Percentiles rank a stretch among this genome's conserved stretches.
Conservation (phyloP, 2,113 vertebrate genomes). For the Misgurnus anguillicaudatus region DNA sequence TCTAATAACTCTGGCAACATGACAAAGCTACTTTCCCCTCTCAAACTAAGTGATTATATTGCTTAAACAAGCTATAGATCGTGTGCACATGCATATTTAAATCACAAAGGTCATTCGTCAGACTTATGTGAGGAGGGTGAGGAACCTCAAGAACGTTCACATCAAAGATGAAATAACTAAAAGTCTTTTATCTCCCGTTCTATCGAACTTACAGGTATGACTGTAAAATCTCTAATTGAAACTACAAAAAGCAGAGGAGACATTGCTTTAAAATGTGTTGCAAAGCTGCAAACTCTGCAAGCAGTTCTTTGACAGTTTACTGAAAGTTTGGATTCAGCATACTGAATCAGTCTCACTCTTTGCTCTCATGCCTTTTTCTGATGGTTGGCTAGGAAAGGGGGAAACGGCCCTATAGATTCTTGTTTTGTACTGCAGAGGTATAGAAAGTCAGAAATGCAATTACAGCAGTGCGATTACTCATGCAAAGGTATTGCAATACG, state of each 20-base stretch:
- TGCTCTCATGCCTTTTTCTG: neutral
- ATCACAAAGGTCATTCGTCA: neutral
- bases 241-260: neutral
- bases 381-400: neutral
- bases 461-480: constrained; percentile 1
- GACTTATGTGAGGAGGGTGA: neutral
- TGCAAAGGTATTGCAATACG: neutral
- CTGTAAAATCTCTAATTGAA: neutral
- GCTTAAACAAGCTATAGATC: constrained; percentile 4
- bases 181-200: neutral
- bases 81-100: neutral
- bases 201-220: neutral
- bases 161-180: constrained; percentile 40
- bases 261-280: neutral
- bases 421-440: neutral
- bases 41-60: constrained; percentile 33
- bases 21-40: constrained; percentile 17
- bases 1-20: constrained; percentile 29
- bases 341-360: constrained; percentile 10
- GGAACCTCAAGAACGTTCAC: constrained; percentile 5
- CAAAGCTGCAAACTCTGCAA: neutral
- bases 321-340: neutral
- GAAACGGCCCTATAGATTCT: neutral
- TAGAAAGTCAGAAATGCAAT: constrained; percentile 17
- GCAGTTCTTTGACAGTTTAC: neutral